A percentile compares a stretch with the other conserved stretches of the same genome.
Evolutionary conservation across 2,888 invertebrate genomes (phyloP).

Genomic region (Marasmarcha lunaedactyla): DNA sequence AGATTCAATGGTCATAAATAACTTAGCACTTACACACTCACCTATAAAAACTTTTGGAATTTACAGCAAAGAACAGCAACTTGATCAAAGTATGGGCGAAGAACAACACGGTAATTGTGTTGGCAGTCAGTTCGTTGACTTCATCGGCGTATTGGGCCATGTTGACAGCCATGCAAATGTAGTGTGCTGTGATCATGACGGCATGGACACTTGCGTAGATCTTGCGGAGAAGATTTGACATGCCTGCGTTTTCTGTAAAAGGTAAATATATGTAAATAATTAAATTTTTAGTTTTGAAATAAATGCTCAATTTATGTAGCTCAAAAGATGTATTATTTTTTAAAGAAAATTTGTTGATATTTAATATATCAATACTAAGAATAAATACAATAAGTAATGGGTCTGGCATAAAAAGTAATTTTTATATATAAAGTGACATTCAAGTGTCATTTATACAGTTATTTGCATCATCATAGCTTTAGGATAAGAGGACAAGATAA

Average conservation of each 20-base stretch:
- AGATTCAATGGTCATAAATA: too few relatives aligned
- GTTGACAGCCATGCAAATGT: conserved; percentile 73
- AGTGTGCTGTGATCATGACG: conserved; percentile 73
- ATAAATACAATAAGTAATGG: too few relatives aligned
- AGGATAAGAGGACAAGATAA: too few relatives aligned
- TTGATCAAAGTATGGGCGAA: conserved; percentile 84
- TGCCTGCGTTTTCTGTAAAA: conserved; percentile 43
- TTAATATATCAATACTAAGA: too few relatives aligned
- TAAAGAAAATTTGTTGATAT: too few relatives aligned
- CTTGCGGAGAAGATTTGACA: conserved; percentile 69
- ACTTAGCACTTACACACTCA: conserved; percentile 29
- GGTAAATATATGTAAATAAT: too few relatives aligned
- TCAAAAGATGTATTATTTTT: too few relatives aligned
- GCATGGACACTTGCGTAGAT: conserved; percentile 73
- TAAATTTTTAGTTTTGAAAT: neutral
- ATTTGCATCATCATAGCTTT: too few relatives aligned
- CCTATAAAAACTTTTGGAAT: conserved; percentile 82
- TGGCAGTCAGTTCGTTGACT: conserved; percentile 79
- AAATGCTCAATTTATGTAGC: too few relatives aligned
- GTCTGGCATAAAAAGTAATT: too few relatives aligned
- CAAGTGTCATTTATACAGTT: too few relatives aligned
- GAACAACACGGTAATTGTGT: conserved; percentile 85
- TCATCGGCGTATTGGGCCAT: conserved; percentile 79
- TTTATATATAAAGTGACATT: too few relatives aligned
- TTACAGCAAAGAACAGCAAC: conserved; percentile 77